Evolutionary conservation across 2,888 invertebrate genomes (phyloP).

Genomic region (Frankliniella fusca): DNA sequence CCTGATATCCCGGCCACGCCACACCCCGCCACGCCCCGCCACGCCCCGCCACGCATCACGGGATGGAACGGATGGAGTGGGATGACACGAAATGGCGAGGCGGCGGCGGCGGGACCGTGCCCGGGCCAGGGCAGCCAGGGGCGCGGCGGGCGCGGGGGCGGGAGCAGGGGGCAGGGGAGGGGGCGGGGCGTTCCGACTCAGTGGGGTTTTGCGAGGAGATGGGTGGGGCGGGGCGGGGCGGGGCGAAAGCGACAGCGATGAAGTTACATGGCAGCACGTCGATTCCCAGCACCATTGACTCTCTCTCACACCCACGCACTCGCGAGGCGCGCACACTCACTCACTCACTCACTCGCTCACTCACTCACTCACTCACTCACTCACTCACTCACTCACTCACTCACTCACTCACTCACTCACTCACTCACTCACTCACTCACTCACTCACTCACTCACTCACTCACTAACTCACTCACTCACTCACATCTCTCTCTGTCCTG

Average conservation of each 20-base stretch:
- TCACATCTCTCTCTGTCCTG: neutral
- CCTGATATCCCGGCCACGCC: neutral
- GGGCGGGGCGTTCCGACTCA: too few relatives aligned
- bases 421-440: neutral
- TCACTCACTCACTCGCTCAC: neutral
- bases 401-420: neutral
- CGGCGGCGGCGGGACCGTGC: too few relatives aligned
- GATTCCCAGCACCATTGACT: neutral
- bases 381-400: neutral
- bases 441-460: neutral
- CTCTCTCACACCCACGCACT: neutral
- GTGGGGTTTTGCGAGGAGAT: too few relatives aligned
- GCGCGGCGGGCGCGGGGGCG: too few relatives aligned
- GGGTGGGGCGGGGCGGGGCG: too few relatives aligned
- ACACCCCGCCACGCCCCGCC: neutral
- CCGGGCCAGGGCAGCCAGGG: too few relatives aligned
- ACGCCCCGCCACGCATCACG: neutral
- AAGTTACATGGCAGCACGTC: too few relatives aligned
- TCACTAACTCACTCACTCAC: neutral
- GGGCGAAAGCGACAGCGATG: too few relatives aligned
- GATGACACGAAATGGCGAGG: neutral
- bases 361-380: neutral
- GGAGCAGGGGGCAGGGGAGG: neutral
- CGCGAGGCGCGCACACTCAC: neutral
- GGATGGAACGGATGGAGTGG: neutral